Evolutionary conservation across 2,888 invertebrate genomes (phyloP), one percentile per base, ranked within the genome.

Genomic region (Scelioninae gen. 1): DNA sequence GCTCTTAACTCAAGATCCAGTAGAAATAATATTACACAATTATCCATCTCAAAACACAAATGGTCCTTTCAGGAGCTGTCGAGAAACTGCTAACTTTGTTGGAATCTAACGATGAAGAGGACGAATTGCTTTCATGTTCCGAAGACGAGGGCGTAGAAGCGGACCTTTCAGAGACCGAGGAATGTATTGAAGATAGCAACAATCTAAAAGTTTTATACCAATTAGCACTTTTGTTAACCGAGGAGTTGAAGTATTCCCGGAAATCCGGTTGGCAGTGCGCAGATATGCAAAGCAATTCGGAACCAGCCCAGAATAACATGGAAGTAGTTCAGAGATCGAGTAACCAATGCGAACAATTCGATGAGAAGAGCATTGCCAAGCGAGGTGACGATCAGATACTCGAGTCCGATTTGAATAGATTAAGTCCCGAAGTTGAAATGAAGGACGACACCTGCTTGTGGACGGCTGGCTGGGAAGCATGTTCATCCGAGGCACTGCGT

Each of bases 101-200:
- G 65, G 90, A 89, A 45, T 85, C 88, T 51, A 88, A 89, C 43
- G 87, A 89, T 5, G 88, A 87, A 8, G 80, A 87, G 31, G 88
- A 90, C 16, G 90, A 89, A 45, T 43, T 83, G 11, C 84, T 85
- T 0, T 90, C 90, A 6, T 86, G 86, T 6, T 90, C 90, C 6
- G 91, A 91, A 68, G 91, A 91, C 83, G 91, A 91, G 66, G 91
- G 91, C 0, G 91, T 91, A 3, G 91, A 91, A 43, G 85, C 90
- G 34, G 91, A 91, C 83, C 80, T 87, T 16, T 88, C 88, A 5
- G 89, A 88, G 47, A 85, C 84, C 69, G 82, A 85, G 11, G 85
- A 86, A 23, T 84, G 85, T 13, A 71, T 81, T 9, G 85, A 84
- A 29, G 69, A 71, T 58, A 71, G 71, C 65, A 63, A 85, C 72